Evolutionary conservation across 2,797 vertebrate genomes (phyloP), one percentile per base, ranked within the genome.

Genomic region (Acrossocheilus wenchowensis): DNA sequence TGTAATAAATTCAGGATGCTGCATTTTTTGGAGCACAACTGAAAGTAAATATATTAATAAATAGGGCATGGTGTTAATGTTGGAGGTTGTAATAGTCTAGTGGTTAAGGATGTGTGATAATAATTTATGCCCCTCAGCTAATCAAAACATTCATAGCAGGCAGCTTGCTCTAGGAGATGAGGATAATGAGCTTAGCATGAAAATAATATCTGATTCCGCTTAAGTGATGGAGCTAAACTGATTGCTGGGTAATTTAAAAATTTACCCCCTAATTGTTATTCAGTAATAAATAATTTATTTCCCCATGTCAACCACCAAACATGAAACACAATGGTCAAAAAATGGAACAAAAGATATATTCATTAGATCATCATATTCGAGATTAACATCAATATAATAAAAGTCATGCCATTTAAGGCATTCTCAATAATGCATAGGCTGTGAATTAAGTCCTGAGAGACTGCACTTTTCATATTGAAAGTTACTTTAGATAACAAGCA

Each of bases 91-190:
- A 69, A 50, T 74, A 43, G 69, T 30, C 52, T 74, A 23, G 17
- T 45, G 19, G 36, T 83, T 62, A 74, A 73, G 39, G 69, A 83
- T 83, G 54, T 83, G 81, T 1, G 1, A 45, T 82, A 15, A 66
- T 84, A 78, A 84, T 84, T 54, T 84, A 84, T 77, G 60, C 72
- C 73, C 23, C 9, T 68, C 23, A 54, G 43, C 82, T 75, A 69
- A 82, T 82, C 64, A 82, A 82, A 82, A 71, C 34, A 71, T 71
- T 82, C 48, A 23, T 54, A 69, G 41, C 82, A 60, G 43, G 26
- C 26, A 17, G 6, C 72, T 17, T 83, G 57, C 57, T 84, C 41
- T 66, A 74, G 54, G 39, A 57, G 68, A 82, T 73, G 81, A 82
- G 36, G 36, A 73, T 77, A 84, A 84, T 64, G 57, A 84, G 71